phyloP scores from a whole-genome alignment of 1,140 invertebrate genomes.

The Caerostris darwini region DNA sequence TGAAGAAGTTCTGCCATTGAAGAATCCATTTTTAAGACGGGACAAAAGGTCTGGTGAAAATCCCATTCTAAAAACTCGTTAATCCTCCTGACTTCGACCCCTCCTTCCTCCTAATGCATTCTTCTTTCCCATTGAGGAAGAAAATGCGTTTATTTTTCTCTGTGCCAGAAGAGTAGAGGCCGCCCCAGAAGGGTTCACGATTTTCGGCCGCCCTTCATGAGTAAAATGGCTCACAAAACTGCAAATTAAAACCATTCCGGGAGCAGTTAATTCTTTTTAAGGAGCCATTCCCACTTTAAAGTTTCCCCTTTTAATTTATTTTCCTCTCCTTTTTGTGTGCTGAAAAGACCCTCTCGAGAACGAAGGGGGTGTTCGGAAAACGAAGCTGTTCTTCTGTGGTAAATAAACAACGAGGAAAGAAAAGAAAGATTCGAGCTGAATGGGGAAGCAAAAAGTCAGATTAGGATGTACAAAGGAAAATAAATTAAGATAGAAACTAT shows the following conservation, averaged over 20 bases:
- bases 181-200: not conserved
- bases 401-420: not conserved
- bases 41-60: conserved; percentile 19
- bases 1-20: not conserved
- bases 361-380: not conserved
- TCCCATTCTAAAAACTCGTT: conserved; percentile 58
- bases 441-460: not conserved
- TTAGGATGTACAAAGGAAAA: conserved; percentile 18
- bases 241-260: conserved; percentile 67
- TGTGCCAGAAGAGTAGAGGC: not conserved
- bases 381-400: conserved; percentile 25
- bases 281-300: conserved; percentile 55
- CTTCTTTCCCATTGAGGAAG: conserved; percentile 1
- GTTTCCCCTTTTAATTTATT: conserved; percentile 37
- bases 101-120: conserved; percentile 41
- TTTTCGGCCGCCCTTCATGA: conserved; percentile 12
- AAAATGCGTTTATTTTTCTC: conserved; percentile 18
- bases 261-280: conserved; percentile 68
- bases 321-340: not conserved
- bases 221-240: conserved; percentile 56
- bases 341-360: conserved; percentile 9
- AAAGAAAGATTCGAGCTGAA: not conserved
- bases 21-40: conserved; percentile 28
- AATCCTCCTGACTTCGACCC: conserved; percentile 39
- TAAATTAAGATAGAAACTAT: conserved; percentile 6